Percentiles rank a stretch among this genome's conserved stretches.
These are phyloP conservation scores for Gari tellinella DNA, from an alignment of 2,888 invertebrate species.

Conservation along the genomic window DNA sequence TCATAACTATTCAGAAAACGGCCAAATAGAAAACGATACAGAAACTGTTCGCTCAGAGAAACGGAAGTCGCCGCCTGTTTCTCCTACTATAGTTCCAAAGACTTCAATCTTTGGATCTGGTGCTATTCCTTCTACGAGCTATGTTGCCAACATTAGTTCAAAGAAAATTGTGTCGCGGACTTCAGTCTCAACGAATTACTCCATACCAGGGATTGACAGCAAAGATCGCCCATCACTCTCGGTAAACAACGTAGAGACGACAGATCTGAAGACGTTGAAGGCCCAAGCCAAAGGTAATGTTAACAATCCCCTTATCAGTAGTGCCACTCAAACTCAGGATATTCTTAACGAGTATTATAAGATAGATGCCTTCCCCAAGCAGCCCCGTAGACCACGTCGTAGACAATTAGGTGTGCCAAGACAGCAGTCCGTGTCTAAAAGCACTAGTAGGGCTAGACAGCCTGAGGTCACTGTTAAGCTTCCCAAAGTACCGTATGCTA, in stretches of 20 bases:
- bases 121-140: constrained; percentile 59
- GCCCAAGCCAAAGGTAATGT: constrained; percentile 75
- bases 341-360: constrained; percentile 61
- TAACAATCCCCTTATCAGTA: constrained; percentile 34
- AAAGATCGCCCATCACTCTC: constrained; percentile 60
- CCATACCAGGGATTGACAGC: constrained; percentile 63
- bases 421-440: constrained; percentile 26
- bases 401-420: constrained; percentile 51
- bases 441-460: constrained; percentile 49
- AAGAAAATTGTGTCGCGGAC: constrained; percentile 73
- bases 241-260: constrained; percentile 76
- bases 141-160: constrained; percentile 46
- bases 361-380: constrained; percentile 57
- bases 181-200: constrained; percentile 75
- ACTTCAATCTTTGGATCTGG: constrained; percentile 60
- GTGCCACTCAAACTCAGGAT: constrained; percentile 52
- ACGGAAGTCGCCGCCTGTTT: constrained; percentile 31
- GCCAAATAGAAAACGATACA: constrained; percentile 13
- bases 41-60: constrained; percentile 30
- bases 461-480: constrained; percentile 71
- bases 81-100: constrained; percentile 56
- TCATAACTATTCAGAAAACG: constrained; percentile 30
- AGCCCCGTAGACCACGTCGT: constrained; percentile 44
- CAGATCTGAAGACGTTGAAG: constrained; percentile 74
- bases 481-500: constrained; percentile 74